Conservation (phyloP, 1,140 invertebrate species). For the Aphelenchoides besseyi region DNA sequence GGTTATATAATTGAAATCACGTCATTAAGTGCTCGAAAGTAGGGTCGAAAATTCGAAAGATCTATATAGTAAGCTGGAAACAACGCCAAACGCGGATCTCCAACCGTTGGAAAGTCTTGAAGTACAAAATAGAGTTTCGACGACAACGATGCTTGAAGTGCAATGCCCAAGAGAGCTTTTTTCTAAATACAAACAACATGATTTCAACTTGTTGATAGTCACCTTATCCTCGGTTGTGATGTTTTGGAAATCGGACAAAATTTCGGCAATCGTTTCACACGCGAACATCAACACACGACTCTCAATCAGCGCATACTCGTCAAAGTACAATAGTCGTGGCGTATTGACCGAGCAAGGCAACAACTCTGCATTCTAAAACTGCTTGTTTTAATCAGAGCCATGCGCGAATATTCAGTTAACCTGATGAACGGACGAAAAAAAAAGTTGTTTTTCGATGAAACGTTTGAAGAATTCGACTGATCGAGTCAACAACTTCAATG, state of each 20-base stretch:
- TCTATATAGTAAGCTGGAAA: slow-evolving; percentile 5
- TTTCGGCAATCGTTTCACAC: slow-evolving; percentile 1
- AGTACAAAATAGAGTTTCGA: not conserved
- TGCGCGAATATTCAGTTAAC: not conserved
- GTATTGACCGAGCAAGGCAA: no score
- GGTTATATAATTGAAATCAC: not conserved
- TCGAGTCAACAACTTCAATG: not conserved
- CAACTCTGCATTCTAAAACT: no score
- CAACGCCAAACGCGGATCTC: not conserved
- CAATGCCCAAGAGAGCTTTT: not conserved
- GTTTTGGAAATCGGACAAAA: not conserved
- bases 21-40: not conserved
- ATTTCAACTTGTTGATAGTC: not conserved
- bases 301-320: slow-evolving; percentile 4
- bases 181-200: not conserved
- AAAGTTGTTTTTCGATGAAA: not conserved
- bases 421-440: slow-evolving; percentile 3
- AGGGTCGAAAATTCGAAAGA: not conserved
- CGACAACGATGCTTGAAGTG: not conserved
- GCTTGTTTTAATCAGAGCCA: not conserved
- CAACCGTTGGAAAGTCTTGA: not conserved
- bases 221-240: not conserved
- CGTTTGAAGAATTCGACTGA: not conserved
- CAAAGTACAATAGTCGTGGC: not conserved
- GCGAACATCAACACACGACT: not conserved